Conservation (phyloP, 2,113 vertebrate genomes). For the Struthidea cinerea region DNA sequence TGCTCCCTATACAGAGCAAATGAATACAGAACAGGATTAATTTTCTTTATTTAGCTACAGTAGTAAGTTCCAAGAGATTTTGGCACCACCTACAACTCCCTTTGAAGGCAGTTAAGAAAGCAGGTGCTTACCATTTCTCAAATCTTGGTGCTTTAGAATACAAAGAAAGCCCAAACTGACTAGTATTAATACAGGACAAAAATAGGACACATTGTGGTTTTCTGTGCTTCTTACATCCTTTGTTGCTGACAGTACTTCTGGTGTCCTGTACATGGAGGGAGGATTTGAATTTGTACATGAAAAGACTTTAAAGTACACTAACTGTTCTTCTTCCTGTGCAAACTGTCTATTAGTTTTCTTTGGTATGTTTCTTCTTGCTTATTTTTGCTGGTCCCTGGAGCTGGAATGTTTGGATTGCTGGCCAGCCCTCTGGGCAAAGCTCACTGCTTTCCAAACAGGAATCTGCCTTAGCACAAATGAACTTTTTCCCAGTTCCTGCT, state of each 20-base stretch:
- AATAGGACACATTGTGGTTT: neutral
- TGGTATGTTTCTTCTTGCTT: neutral
- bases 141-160: neutral
- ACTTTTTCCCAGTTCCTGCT: neutral
- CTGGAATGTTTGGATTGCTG: neutral
- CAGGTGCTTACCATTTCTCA: neutral
- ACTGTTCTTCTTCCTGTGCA: neutral
- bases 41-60: neutral
- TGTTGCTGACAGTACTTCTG: neutral
- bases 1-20: neutral
- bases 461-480: neutral
- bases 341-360: neutral
- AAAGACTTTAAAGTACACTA: neutral
- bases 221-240: neutral
- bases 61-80: neutral
- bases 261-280: neutral
- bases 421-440: neutral
- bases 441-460: neutral
- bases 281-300: neutral
- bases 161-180: neutral
- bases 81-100: neutral
- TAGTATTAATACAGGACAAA: neutral
- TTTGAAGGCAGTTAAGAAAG: neutral
- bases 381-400: neutral
- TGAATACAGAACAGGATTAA: neutral